phyloP scores from a whole-genome alignment of 2,113 vertebrate species.

The Felis catus region DNA sequence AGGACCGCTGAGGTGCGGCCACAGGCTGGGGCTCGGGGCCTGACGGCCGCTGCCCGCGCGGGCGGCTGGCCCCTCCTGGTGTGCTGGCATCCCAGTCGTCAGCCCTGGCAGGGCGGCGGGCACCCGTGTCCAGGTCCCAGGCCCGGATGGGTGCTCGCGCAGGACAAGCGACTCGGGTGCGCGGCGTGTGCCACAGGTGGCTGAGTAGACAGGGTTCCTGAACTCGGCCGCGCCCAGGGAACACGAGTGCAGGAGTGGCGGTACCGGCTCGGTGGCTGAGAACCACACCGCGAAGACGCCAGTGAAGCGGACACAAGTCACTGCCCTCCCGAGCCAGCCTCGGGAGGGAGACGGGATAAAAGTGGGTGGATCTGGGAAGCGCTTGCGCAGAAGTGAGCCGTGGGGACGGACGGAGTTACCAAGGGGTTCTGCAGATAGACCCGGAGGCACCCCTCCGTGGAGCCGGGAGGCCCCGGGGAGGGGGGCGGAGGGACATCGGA shows the following conservation, averaged over 20 bases:
- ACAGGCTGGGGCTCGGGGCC: too few species aligned
- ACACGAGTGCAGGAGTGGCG: too few species aligned
- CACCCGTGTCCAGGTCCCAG: not conserved
- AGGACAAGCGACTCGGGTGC: not conserved
- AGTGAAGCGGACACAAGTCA: too few species aligned
- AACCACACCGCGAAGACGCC: not conserved
- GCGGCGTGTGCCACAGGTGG: not conserved
- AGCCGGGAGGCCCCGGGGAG: not conserved
- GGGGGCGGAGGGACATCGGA: not conserved
- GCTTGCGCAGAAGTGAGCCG: not conserved
- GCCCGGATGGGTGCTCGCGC: not conserved
- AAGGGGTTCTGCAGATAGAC: not conserved
- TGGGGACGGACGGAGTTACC: not conserved
- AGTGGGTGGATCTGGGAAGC: not conserved
- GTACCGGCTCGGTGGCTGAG: too few species aligned
- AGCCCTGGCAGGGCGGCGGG: not conserved
- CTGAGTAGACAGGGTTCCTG: not conserved
- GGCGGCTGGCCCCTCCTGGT: too few species aligned
- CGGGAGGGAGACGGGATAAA: not conserved
- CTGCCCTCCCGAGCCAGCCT: not conserved
- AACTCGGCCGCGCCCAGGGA: not conserved
- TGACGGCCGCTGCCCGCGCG: too few species aligned
- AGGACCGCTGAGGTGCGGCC: not conserved
- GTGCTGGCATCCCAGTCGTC: too few species aligned
- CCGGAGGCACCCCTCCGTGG: not conserved